Percentiles rank a stretch among this genome's conserved stretches.
These are phyloP conservation scores for Meandrusa payeni DNA, from an alignment of 2,888 invertebrate species.

Conservation along the genomic window DNA sequence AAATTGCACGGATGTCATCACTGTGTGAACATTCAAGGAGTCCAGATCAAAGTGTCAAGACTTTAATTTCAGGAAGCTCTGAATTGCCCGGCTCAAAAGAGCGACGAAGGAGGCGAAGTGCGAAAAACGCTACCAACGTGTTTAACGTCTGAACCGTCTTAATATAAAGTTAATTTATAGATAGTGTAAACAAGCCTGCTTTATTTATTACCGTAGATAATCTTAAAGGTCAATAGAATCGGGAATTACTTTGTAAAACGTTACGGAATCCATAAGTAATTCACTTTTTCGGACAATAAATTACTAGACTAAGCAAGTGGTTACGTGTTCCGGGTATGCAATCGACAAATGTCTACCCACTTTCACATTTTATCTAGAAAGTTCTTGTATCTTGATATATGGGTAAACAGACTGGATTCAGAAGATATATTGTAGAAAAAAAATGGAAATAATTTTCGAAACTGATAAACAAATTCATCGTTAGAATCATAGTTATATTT, in stretches of 20 bases:
- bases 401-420: no score
- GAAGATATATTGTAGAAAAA: no score
- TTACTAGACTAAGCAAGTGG: neutral
- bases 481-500: no score
- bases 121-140: neutral
- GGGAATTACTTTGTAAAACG: slow-evolving; percentile 5
- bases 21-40: slow-evolving; percentile 54
- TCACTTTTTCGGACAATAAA: neutral
- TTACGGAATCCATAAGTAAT: neutral
- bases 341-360: no score
- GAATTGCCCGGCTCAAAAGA: slow-evolving; percentile 25
- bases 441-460: no score
- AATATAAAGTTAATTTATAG: neutral
- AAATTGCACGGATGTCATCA: slow-evolving; percentile 46
- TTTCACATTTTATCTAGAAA: no score
- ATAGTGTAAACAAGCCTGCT: neutral
- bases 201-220: slow-evolving; percentile 3
- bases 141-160: neutral
- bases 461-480: no score
- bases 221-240: slow-evolving; percentile 5
- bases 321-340: neutral
- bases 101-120: slow-evolving; percentile 19
- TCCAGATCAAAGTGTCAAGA: slow-evolving; percentile 59
- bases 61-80: slow-evolving; percentile 49
- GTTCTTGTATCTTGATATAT: no score